Conservation (phyloP, 2,797 vertebrate species). For the Ctenosaura bakeri region DNA sequence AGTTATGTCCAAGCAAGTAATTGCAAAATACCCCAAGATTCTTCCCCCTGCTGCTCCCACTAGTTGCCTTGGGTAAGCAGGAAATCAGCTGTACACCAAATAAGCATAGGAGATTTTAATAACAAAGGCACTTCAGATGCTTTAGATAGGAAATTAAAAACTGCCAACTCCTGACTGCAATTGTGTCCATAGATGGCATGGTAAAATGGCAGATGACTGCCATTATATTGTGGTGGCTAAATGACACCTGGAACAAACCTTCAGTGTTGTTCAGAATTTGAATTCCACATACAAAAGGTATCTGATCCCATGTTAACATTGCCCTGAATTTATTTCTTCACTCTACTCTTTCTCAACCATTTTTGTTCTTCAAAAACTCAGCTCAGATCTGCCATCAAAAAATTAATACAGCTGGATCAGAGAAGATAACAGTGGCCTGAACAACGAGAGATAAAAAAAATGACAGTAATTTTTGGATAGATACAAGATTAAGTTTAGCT, state of each 20-base stretch:
- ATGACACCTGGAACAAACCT: background rate
- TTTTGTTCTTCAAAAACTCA: background rate
- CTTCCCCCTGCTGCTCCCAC: background rate
- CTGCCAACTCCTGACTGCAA: conserved; percentile 39
- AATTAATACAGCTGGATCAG: background rate
- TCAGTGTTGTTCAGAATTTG: conserved; percentile 33
- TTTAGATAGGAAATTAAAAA: conserved; percentile 46
- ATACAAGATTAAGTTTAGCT: background rate
- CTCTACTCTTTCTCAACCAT: background rate
- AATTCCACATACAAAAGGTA: conserved; percentile 7
- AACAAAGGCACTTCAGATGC: conserved; percentile 44
- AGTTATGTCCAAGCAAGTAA: conserved; percentile 11
- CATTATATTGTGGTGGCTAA: conserved; percentile 43
- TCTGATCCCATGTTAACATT: conserved; percentile 23
- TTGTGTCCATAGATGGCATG: conserved; percentile 52
- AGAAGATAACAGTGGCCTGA: background rate
- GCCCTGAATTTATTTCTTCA: background rate
- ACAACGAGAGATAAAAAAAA: background rate
- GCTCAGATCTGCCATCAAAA: background rate
- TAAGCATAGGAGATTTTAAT: conserved; percentile 39
- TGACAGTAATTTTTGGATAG: background rate
- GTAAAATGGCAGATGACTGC: conserved; percentile 59
- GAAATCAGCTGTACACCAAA: conserved; percentile 28
- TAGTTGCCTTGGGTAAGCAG: background rate
- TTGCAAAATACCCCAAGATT: background rate